These are phyloP conservation scores for Microctonus aethiopoides DNA, from an alignment of 2,888 invertebrate species.

Conservation along the genomic window DNA sequence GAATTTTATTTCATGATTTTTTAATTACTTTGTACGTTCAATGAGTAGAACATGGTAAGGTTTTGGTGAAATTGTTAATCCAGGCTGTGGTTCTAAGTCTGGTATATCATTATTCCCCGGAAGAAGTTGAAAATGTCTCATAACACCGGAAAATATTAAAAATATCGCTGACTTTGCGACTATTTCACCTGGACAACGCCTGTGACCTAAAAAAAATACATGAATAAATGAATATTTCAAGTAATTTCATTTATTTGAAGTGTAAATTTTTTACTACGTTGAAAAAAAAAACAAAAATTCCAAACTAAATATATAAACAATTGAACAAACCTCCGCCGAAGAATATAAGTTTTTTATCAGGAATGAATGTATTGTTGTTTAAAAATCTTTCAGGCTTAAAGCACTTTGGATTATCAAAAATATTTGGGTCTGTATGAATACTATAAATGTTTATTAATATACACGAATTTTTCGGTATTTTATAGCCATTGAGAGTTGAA, in stretches of 20 bases:
- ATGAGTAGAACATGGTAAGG: conserved; percentile 65
- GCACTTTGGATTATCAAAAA: conserved; percentile 73
- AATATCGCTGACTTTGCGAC: conserved; percentile 74
- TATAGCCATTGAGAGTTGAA: conserved; percentile 70
- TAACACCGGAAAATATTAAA: conserved; percentile 72
- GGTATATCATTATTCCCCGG: conserved; percentile 65
- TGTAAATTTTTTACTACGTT: background rate
- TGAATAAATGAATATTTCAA: too few relatives aligned
- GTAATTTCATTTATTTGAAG: background rate
- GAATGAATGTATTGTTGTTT: conserved; percentile 50
- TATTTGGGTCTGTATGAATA: conserved; percentile 70
- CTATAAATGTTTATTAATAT: conserved; percentile 70
- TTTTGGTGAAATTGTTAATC: conserved; percentile 71
- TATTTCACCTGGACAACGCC: conserved; percentile 76
- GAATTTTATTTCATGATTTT: too few relatives aligned
- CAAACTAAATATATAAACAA: conserved; percentile 20
- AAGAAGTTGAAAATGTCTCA: conserved; percentile 70
- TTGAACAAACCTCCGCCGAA: conserved; percentile 67
- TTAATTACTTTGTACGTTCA: background rate
- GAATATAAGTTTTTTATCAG: conserved; percentile 57
- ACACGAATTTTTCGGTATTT: conserved; percentile 70
- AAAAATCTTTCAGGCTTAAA: conserved; percentile 77
- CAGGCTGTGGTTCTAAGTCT: conserved; percentile 67
- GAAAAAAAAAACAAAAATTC: background rate
- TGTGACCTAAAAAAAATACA: conserved; percentile 70